phyloP scores from a whole-genome alignment of 2,113 vertebrate genomes.

The Xenopus tropicalis region DNA sequence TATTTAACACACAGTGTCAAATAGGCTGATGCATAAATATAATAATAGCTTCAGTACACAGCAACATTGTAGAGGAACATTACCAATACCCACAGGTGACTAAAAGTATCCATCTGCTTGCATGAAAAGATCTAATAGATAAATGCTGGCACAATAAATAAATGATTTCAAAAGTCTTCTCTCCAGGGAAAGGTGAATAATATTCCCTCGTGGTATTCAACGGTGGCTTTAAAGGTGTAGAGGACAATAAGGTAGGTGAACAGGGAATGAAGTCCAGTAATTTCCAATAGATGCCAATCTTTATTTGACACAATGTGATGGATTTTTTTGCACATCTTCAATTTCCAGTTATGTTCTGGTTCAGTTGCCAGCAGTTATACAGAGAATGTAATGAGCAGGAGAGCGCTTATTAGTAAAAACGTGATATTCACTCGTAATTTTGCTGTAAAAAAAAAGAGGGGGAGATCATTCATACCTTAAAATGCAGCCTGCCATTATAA shows the following conservation, averaged over 20 bases:
- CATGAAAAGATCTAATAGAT: no score
- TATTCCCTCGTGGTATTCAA: no score
- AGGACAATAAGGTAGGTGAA: background rate
- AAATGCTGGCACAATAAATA: background rate
- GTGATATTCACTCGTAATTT: background rate
- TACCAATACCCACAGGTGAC: no score
- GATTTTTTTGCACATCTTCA: constrained; percentile 16
- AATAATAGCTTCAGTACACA: no score
- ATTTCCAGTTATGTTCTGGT: constrained; percentile 9
- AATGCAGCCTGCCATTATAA: background rate
- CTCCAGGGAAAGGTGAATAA: no score
- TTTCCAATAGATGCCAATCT: background rate
- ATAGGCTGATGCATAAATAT: no score
- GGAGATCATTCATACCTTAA: constrained; percentile 1
- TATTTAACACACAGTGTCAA: no score
- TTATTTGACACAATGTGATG: background rate
- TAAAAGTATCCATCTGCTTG: no score
- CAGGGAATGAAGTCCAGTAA: background rate
- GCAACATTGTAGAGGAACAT: no score
- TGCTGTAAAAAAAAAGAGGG: constrained; percentile 26
- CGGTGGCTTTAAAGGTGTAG: background rate
- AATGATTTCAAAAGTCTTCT: background rate
- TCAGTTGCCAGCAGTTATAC: constrained; percentile 18
- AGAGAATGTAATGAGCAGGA: constrained; percentile 31
- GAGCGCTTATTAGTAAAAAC: constrained; percentile 45